Base-by-base conservation (phyloP, 1,140 invertebrate genomes). In the Nebria ingens region DNA sequence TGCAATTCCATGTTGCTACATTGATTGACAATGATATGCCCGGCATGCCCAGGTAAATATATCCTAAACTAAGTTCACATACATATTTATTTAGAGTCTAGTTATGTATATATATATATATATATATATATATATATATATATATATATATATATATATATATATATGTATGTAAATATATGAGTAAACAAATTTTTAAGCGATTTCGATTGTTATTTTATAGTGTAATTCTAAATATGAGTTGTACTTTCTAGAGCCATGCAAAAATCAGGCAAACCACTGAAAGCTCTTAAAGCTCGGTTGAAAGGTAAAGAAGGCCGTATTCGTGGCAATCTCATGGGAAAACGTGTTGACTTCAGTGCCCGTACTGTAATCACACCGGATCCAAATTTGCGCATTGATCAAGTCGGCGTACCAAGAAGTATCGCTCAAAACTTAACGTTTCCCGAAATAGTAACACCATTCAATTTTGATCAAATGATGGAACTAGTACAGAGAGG, bases 261-360 rank as follows among this genome's bases (percentile, higher is more conserved):
- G 81, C 97, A 99, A 72, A 99, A 99, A 72, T 97, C 95, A 0
- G 97, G 97, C 0, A 89, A 98, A 70, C 97, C 97, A 0, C 71
- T 99, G 0, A 99, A 99, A 76, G 95, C 97, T 0, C 85, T 99
- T 15, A 99, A 99, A 73, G 85, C 88, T 0, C 77, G 89, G 50
- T 68, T 93, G 12, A 91, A 93, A 65, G 89, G 89, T 9, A 99
- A 99, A 73, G 96, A 99, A 84, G 97, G 97, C 0, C 78, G 97
- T 64, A 98, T 99, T 64, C 78, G 97, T 73, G 97, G 97, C 64
- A 99, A 99, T 70, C 80, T 99, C 61, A 99, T 99, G 97, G 97
- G 97, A 56, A 99, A 99, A 71, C 92, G 97, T 78, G 97, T 99
- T 0, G 97, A 99, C 66, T 99, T 99, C 67, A 99, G 96, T 0